phyloP scores from a whole-genome alignment of 2,797 vertebrate species.

The Chrysocyon brachyurus region DNA sequence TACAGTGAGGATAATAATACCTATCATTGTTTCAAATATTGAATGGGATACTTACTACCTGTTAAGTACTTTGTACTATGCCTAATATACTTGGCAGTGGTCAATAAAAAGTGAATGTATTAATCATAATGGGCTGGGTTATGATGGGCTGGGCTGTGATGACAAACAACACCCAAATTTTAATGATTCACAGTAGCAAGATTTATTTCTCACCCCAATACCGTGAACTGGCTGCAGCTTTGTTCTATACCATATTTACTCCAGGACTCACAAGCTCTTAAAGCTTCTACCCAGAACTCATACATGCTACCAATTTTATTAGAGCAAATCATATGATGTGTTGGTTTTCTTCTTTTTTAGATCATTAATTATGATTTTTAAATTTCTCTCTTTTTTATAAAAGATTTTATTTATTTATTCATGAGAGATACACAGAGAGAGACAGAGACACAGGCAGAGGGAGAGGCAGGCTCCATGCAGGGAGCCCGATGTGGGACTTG shows the following conservation, averaged over 20 bases:
- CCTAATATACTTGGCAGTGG: not conserved
- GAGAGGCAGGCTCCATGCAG: too few species aligned
- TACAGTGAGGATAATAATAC: not conserved
- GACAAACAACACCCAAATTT: not conserved
- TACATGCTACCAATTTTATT: not conserved
- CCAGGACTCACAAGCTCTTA: not conserved
- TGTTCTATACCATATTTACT: not conserved
- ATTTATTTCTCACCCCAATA: not conserved
- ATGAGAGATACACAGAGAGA: too few species aligned
- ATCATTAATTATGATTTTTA: not conserved
- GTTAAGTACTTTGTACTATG: not conserved
- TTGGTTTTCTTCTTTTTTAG: not conserved
- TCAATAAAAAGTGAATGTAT: not conserved
- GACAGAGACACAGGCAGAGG: too few species aligned
- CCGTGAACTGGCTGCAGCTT: not conserved
- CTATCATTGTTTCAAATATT: not conserved
- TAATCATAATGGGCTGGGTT: not conserved
- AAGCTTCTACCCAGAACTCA: conserved; percentile 1
- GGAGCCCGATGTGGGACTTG: too few species aligned
- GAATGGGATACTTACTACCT: not conserved
- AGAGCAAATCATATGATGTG: not conserved
- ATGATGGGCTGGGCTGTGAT: not conserved
- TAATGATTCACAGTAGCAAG: not conserved
- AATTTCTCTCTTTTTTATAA: too few species aligned
- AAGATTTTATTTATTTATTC: too few species aligned